phyloP scores from a whole-genome alignment of 2,113 vertebrate genomes.

The Spermophilus dauricus region DNA sequence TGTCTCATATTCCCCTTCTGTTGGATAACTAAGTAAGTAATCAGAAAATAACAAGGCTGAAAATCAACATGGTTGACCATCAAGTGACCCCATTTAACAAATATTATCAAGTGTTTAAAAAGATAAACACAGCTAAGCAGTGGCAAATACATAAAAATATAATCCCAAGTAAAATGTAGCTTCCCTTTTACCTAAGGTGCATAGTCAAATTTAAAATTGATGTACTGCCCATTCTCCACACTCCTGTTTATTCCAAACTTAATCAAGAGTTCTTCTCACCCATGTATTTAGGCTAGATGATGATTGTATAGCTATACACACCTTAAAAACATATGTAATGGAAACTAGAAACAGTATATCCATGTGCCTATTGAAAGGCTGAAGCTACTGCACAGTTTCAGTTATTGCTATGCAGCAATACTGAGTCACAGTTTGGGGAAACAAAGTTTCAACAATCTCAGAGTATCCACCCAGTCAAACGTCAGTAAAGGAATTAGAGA shows the following conservation, averaged over 20 bases:
- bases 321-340: neutral
- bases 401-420: neutral
- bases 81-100: neutral
- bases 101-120: neutral
- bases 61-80: neutral
- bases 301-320: neutral
- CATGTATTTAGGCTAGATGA: neutral
- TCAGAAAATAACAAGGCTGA: neutral
- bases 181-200: neutral
- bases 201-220: neutral
- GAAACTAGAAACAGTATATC: neutral
- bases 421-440: neutral
- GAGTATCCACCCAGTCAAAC: too few species aligned
- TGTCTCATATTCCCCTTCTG: neutral
- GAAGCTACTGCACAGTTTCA: neutral
- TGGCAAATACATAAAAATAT: neutral
- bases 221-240: too few species aligned
- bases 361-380: accelerated
- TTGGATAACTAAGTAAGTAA: neutral
- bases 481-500: neutral
- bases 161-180: neutral
- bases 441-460: neutral
- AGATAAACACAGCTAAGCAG: neutral
- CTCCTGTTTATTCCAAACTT: neutral
- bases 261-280: neutral